These are phyloP conservation scores for Rhinopomastus cyanomelas DNA, from an alignment of 2,113 vertebrate genomes.

Conservation along the genomic window DNA sequence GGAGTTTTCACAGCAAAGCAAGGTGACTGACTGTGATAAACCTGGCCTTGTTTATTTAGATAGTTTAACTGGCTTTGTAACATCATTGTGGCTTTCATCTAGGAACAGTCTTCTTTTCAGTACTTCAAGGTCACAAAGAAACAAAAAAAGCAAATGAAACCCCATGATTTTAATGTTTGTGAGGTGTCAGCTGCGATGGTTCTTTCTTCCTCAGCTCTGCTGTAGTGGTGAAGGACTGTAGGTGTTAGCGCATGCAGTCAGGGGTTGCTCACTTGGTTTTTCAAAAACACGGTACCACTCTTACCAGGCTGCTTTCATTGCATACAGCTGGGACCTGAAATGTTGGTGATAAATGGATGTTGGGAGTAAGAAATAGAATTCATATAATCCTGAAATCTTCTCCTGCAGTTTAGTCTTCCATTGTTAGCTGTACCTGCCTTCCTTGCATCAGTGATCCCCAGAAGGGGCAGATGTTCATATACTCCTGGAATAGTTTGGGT, in stretches of 20 bases:
- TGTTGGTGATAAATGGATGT: neutral
- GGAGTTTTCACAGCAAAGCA: neutral
- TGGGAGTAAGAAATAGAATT: neutral
- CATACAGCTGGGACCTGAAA: neutral
- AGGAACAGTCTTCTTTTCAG: neutral
- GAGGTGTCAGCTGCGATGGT: neutral
- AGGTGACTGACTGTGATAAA: neutral
- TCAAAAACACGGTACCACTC: neutral
- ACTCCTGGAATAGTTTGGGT: no score
- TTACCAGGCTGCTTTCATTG: neutral
- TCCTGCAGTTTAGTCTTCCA: neutral
- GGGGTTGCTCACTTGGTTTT: neutral
- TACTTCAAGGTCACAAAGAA: neutral
- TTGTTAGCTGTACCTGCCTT: neutral
- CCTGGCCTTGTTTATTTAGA: neutral
- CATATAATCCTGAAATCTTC: neutral
- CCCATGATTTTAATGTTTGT: neutral
- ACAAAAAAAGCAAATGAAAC: neutral
- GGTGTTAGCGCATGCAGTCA: neutral
- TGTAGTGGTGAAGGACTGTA: neutral
- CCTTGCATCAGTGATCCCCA: neutral
- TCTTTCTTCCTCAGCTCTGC: neutral
- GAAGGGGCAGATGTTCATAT: neutral
- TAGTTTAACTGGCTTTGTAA: neutral
- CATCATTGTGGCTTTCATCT: neutral